A percentile compares a stretch with the other conserved stretches of the same genome.
These are phyloP conservation scores for Stratiolaelaps scimitus DNA, from an alignment of 1,140 invertebrate species.

Conservation along the genomic window DNA sequence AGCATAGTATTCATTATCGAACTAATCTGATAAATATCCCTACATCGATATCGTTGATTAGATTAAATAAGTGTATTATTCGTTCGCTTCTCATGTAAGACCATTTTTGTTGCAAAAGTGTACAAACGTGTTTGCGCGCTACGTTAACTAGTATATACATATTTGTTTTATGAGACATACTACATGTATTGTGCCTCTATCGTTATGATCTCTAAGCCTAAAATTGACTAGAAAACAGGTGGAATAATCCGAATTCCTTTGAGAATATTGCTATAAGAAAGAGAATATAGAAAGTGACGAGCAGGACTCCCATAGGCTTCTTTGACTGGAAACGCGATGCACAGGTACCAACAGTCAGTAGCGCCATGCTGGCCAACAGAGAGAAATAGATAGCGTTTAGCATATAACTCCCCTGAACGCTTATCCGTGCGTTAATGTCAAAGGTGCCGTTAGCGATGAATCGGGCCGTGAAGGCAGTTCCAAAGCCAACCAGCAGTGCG, in stretches of 20 bases:
- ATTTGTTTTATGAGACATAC: neutral
- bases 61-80: too few relatives aligned
- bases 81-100: too few relatives aligned
- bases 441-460: neutral
- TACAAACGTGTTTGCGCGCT: neutral
- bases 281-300: neutral
- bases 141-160: neutral
- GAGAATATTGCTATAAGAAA: neutral
- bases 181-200: neutral
- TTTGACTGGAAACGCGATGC: neutral
- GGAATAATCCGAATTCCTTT: neutral
- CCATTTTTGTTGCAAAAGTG: neutral
- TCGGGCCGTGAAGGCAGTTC: neutral
- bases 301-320: neutral
- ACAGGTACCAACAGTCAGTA: neutral
- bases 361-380: neutral
- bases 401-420: neutral
- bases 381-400: neutral
- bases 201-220: neutral
- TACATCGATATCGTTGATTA: too few relatives aligned
- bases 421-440: neutral
- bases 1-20: too few relatives aligned
- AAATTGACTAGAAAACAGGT: too few relatives aligned
- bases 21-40: too few relatives aligned
- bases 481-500: conserved; percentile 4